These are phyloP conservation scores for Aphelocoma californica DNA, from an alignment of 2,797 vertebrate genomes.

Conservation along the genomic window DNA sequence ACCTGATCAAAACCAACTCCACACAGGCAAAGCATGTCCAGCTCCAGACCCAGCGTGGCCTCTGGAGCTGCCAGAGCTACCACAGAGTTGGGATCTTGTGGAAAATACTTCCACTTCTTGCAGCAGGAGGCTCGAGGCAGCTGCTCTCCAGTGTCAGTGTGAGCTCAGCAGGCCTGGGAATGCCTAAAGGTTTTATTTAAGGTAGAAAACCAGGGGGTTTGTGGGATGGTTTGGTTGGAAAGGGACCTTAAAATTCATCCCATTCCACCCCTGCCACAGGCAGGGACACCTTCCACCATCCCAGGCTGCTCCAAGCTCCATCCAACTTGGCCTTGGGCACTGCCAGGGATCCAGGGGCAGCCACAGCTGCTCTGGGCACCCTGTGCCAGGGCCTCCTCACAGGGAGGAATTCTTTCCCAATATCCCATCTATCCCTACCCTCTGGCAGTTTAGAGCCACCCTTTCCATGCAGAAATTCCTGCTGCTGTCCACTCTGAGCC, in stretches of 20 bases:
- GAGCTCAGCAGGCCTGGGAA: neutral
- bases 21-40: neutral
- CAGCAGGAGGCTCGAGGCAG: neutral
- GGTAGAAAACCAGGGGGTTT: neutral
- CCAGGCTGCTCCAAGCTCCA: fast-evolving
- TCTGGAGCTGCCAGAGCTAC: constrained; percentile 35
- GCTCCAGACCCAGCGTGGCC: neutral
- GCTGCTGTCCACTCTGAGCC: fast-evolving
- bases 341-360: neutral
- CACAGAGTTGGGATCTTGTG: constrained; percentile 7
- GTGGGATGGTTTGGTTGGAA: neutral
- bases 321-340: neutral
- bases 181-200: neutral
- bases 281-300: fast-evolving
- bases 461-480: neutral
- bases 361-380: neutral
- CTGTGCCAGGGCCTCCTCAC: no score
- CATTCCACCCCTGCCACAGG: fast-evolving
- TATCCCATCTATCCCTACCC: no score
- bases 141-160: neutral
- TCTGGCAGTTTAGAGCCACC: neutral
- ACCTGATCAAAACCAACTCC: constrained; percentile 27
- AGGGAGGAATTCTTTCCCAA: no score
- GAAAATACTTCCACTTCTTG: neutral
- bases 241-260: neutral